These are phyloP conservation scores for Lysandra bellargus DNA, from an alignment of 2,888 invertebrate genomes.

Conservation along the genomic window DNA sequence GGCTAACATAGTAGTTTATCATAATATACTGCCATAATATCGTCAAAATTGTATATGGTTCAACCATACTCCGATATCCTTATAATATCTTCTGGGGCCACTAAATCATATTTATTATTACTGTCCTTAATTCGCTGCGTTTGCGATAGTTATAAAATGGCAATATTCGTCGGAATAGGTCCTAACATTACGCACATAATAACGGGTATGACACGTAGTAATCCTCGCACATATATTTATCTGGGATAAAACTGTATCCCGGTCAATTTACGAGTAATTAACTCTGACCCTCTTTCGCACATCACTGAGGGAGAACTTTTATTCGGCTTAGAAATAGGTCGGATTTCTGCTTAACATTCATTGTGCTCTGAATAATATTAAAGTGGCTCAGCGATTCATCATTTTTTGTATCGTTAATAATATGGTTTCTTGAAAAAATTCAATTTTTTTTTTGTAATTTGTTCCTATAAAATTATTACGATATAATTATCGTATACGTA, in stretches of 20 bases:
- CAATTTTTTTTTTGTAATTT: not conserved
- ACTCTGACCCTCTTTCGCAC: slow-evolving; percentile 75
- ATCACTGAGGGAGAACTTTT: slow-evolving; percentile 68
- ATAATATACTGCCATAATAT: not conserved
- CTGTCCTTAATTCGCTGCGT: not conserved
- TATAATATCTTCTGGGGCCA: not conserved
- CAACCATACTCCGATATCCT: not conserved
- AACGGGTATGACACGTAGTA: slow-evolving; percentile 60
- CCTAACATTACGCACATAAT: slow-evolving; percentile 45
- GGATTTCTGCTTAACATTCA: slow-evolving; percentile 63
- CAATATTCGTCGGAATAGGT: slow-evolving; percentile 32
- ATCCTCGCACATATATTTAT: slow-evolving; percentile 62
- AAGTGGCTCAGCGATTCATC: not conserved
- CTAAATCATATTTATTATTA: not conserved
- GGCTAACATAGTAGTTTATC: not conserved
- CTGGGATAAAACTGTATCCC: slow-evolving; percentile 68
- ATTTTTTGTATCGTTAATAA: not conserved
- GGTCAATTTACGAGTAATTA: slow-evolving; percentile 81
- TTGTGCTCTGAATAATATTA: slow-evolving; percentile 49
- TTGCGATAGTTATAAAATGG: not conserved
- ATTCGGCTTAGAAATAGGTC: slow-evolving; percentile 67
- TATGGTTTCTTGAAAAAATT: not conserved
- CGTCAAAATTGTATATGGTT: not conserved
- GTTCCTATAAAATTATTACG: not conserved
- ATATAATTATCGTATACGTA: too few species aligned